Percentiles rank a stretch among this genome's conserved stretches.
Conservation (phyloP, 1,140 invertebrate species). For the Temnothorax nylanderi region DNA sequence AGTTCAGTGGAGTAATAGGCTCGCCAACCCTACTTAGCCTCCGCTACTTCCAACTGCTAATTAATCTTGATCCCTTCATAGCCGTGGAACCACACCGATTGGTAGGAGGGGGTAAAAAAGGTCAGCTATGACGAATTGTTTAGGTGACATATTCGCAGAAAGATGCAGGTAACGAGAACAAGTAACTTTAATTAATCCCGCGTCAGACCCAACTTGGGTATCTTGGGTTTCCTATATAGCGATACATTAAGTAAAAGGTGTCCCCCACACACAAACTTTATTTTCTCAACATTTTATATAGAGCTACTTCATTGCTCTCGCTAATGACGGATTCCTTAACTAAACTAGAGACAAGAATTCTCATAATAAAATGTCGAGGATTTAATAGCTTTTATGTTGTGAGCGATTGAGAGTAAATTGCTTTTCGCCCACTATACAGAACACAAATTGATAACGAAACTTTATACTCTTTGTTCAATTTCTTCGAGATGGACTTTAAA, state of each 20-base stretch:
- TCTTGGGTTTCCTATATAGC: neutral
- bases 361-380: conserved; percentile 40
- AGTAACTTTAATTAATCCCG: conserved; percentile 37
- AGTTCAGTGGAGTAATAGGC: conserved; percentile 30
- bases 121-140: conserved; percentile 28
- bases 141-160: neutral
- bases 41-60: conserved; percentile 15
- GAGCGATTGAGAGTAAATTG: conserved; percentile 32
- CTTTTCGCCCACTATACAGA: conserved; percentile 6
- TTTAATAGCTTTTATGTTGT: conserved; percentile 37
- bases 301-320: neutral
- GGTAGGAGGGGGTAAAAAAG: conserved; percentile 14
- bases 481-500: neutral
- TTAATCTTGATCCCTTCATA: conserved; percentile 37
- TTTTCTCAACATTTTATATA: neutral
- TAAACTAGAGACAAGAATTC: conserved; percentile 39
- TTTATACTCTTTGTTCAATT: conserved; percentile 47
- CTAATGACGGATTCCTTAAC: conserved; percentile 38
- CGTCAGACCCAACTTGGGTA: neutral
- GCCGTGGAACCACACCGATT: neutral
- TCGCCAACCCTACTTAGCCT: neutral
- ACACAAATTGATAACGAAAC: conserved; percentile 43
- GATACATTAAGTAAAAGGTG: conserved; percentile 27
- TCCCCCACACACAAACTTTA: neutral
- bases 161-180: conserved; percentile 12